A percentile compares a stretch with the other conserved stretches of the same genome.
Evolutionary conservation across 2,113 vertebrate genomes (phyloP).

Genomic region (Nerophis ophidion): DNA sequence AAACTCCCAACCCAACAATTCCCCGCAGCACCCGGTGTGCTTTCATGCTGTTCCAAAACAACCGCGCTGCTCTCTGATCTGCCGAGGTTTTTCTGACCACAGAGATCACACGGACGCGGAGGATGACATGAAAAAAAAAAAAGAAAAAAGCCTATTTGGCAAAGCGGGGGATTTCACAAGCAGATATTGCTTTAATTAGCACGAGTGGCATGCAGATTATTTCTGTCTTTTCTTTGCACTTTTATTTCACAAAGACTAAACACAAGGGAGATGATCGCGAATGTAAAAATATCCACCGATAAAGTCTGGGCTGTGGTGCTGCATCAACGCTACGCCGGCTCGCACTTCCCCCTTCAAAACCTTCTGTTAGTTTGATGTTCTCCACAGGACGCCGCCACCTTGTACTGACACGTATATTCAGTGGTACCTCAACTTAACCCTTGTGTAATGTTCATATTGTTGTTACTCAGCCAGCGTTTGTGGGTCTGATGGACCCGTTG

Average conservation of each 20-base stretch:
- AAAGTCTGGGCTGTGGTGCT: no score
- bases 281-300: no score
- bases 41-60: conserved; percentile 24
- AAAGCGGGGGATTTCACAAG: conserved; percentile 7
- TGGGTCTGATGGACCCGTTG: no score
- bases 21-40: conserved; percentile 25
- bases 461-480: no score
- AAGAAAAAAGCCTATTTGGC: neutral
- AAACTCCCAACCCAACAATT: conserved; percentile 34
- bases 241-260: conserved; percentile 14
- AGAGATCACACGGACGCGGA: conserved; percentile 14
- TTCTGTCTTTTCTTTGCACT: neutral
- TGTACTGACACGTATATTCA: no score
- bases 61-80: conserved; percentile 37
- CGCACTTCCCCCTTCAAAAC: no score
- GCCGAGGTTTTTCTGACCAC: conserved; percentile 18
- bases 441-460: no score
- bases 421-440: no score
- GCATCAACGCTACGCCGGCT: no score
- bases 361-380: no score
- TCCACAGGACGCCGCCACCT: no score
- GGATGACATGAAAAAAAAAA: neutral
- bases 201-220: neutral
- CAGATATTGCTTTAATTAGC: neutral
- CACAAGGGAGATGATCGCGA: conserved; percentile 18